phyloP scores from a whole-genome alignment of 1,140 invertebrate species.

The Marisa cornuarietis region DNA sequence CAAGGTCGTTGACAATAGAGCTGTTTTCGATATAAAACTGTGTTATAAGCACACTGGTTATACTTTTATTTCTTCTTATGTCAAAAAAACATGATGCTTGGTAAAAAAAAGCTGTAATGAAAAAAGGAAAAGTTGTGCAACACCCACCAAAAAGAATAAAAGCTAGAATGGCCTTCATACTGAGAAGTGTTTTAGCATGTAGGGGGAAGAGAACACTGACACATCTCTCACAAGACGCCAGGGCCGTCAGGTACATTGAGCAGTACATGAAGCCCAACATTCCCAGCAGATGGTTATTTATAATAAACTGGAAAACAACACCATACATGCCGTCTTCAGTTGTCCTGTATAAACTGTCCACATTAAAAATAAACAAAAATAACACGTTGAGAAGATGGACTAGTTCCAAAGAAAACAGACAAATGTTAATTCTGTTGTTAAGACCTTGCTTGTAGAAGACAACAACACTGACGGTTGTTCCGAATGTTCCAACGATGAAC shows the following conservation, averaged over 20 bases:
- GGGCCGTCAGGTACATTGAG: constrained; percentile 1
- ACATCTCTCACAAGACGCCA: constrained; percentile 17
- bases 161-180: neutral
- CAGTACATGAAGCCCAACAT: constrained; percentile 3
- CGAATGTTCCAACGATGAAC: constrained; percentile 7
- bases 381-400: constrained; percentile 1
- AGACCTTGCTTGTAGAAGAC: constrained; percentile 7
- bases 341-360: constrained; percentile 6
- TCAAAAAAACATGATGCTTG: neutral
- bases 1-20: neutral
- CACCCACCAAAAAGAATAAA: neutral
- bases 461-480: neutral
- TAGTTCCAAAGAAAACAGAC: neutral
- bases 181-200: constrained; percentile 2
- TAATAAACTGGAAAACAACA: neutral
- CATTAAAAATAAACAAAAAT: neutral
- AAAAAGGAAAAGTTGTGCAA: neutral
- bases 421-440: constrained; percentile 1
- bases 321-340: neutral
- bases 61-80: neutral
- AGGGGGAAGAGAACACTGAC: constrained; percentile 2
- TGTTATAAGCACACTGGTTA: neutral
- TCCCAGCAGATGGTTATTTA: constrained; percentile 8
- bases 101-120: neutral
- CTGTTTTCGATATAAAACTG: constrained; percentile 10